These are phyloP conservation scores for Leontocebus nigricollis DNA, from an alignment of 2,797 vertebrate species.

Conservation along the genomic window DNA sequence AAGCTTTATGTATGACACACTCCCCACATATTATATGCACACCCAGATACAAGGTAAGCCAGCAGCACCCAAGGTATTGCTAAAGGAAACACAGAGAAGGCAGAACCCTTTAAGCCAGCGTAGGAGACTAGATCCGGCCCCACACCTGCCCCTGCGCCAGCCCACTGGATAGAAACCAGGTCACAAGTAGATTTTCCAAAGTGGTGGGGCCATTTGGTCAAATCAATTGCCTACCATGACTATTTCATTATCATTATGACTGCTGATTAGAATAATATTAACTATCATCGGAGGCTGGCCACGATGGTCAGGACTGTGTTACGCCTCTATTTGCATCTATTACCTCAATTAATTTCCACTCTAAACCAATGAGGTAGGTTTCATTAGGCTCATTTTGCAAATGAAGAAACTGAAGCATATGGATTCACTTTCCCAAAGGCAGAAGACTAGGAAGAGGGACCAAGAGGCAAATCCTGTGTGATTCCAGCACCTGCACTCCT, in stretches of 20 bases:
- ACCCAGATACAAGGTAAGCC: neutral
- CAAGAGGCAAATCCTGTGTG: neutral
- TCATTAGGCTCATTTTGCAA: neutral
- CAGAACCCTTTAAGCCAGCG: neutral
- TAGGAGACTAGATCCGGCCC: neutral
- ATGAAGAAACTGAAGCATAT: neutral
- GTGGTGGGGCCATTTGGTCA: neutral
- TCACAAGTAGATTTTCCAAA: neutral
- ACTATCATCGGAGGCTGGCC: neutral
- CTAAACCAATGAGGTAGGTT: neutral
- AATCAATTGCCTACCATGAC: neutral
- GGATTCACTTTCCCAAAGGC: neutral
- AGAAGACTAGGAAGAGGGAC: neutral
- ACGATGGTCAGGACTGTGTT: neutral
- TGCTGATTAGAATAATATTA: neutral
- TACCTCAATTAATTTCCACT: neutral
- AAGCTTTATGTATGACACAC: neutral
- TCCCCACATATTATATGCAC: neutral
- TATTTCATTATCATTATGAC: neutral
- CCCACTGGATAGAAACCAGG: neutral
- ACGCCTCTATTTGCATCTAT: neutral
- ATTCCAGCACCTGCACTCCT: neutral
- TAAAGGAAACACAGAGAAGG: neutral
- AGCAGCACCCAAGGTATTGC: accelerated
- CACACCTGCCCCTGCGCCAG: accelerated